phyloP scores from a whole-genome alignment of 2,113 vertebrate species.

The Tupaia chinensis region DNA sequence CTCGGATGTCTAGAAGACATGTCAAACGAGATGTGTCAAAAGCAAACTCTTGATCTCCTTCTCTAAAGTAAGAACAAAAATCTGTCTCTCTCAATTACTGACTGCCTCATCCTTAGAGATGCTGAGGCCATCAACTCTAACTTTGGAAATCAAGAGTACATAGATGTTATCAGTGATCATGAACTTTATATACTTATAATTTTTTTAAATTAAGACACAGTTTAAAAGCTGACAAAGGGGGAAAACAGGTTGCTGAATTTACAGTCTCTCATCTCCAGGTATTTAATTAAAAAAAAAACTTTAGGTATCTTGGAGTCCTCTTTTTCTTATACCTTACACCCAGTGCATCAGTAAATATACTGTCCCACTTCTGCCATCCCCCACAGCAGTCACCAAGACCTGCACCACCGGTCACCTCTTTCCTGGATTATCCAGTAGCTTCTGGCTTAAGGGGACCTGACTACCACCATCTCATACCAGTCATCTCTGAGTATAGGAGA shows the following conservation, averaged over 20 bases:
- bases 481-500: not conserved
- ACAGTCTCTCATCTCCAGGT: not conserved
- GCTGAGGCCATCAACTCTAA: not conserved
- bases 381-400: rapidly evolving
- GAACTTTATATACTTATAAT: not conserved
- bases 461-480: not conserved
- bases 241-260: not conserved
- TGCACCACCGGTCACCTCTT: too few relatives aligned
- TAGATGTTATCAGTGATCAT: not conserved
- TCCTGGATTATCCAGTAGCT: not conserved
- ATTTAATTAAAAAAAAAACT: not conserved
- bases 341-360: not conserved
- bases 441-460: not conserved
- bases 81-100: not conserved
- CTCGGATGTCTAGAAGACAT: not conserved
- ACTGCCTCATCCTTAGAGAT: not conserved
- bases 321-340: not conserved
- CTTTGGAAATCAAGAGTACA: not conserved
- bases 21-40: slow-evolving; percentile 19
- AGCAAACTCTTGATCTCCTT: not conserved
- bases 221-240: not conserved
- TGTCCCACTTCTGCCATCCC: not conserved
- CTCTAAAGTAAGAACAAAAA: not conserved
- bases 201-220: not conserved
- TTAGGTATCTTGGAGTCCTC: not conserved